Evolutionary conservation across 2,888 invertebrate genomes (phyloP).

Genomic region (Drosophila formosana): DNA sequence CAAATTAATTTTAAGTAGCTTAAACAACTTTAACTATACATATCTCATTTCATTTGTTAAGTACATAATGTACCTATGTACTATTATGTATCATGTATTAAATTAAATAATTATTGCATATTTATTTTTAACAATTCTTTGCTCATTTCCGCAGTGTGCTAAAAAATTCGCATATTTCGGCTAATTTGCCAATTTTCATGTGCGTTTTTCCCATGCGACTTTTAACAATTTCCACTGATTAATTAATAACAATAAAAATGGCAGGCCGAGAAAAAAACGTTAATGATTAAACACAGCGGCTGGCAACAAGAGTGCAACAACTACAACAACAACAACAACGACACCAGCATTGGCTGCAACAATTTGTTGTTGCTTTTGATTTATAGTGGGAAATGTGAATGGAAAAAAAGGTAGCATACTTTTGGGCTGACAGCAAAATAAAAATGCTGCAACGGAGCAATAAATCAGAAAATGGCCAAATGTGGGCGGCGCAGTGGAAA

Average conservation of each 20-base stretch:
- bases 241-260: constrained; percentile 78
- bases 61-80: too few species aligned
- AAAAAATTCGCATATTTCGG: neutral
- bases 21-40: too few species aligned
- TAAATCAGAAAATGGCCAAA: constrained; percentile 72
- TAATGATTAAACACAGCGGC: constrained; percentile 72
- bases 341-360: constrained; percentile 31
- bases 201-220: constrained; percentile 39
- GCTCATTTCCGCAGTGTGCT: constrained; percentile 13
- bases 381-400: constrained; percentile 71
- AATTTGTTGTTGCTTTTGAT: constrained; percentile 73
- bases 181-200: constrained; percentile 12
- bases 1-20: too few species aligned
- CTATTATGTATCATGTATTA: too few species aligned
- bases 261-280: constrained; percentile 39
- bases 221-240: constrained; percentile 70
- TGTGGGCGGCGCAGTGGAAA: constrained; percentile 58
- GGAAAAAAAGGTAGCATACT: constrained; percentile 62
- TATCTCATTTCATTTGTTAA: too few species aligned
- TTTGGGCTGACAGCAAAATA: constrained; percentile 51
- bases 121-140: neutral
- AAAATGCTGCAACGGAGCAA: constrained; percentile 56
- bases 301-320: constrained; percentile 42
- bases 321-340: constrained; percentile 31
- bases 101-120: too few species aligned